Percentiles rank a stretch among this genome's conserved stretches.
phyloP scores from a whole-genome alignment of 2,888 invertebrate genomes.

The Thymelicus lineola region DNA sequence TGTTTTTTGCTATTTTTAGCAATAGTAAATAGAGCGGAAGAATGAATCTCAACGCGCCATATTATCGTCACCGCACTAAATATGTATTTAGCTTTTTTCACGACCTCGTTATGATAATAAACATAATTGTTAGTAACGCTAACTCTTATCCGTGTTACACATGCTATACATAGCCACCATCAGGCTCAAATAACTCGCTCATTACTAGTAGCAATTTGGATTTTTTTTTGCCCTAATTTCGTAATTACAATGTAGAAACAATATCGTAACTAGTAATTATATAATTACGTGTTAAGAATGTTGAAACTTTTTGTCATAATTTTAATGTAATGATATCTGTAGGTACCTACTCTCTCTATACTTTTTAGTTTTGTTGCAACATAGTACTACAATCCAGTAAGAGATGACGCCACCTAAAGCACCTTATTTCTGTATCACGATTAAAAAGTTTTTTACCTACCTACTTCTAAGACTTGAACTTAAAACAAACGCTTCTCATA shows the following conservation, averaged over 20 bases:
- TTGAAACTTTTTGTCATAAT: neutral
- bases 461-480: too few relatives aligned
- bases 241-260: conserved; percentile 4
- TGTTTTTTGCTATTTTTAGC: too few relatives aligned
- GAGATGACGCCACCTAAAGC: too few relatives aligned
- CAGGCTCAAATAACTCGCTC: neutral
- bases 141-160: neutral
- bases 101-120: conserved; percentile 5
- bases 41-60: neutral
- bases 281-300: neutral
- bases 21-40: too few relatives aligned
- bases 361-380: too few relatives aligned
- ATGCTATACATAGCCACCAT: neutral
- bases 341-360: neutral
- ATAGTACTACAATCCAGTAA: too few relatives aligned
- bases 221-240: neutral
- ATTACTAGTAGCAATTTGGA: conserved; percentile 2
- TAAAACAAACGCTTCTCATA: too few relatives aligned
- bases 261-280: conserved; percentile 3
- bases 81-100: neutral
- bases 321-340: neutral
- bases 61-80: neutral
- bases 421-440: too few relatives aligned
- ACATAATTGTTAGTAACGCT: neutral
- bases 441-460: too few relatives aligned